Percentiles rank a stretch among this genome's conserved stretches.
Conservation (phyloP, 2,888 invertebrate genomes). For the Nemapogon koenigi region DNA sequence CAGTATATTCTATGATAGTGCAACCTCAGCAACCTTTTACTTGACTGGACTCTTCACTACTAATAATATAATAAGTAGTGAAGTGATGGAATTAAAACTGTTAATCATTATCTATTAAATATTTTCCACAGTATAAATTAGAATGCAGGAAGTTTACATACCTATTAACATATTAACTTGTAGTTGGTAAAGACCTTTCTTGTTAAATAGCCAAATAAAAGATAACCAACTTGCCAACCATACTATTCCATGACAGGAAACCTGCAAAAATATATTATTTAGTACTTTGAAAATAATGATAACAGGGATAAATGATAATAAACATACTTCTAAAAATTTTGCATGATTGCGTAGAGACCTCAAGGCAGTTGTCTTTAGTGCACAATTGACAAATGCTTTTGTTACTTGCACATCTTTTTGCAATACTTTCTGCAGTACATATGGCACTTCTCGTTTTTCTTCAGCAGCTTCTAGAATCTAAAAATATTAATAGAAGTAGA, state of each 20-base stretch:
- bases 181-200: conserved; percentile 73
- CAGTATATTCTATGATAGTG: too few relatives aligned
- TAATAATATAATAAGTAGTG: too few relatives aligned
- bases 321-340: conserved; percentile 64
- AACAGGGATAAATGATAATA: not conserved
- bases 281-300: not conserved
- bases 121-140: too few relatives aligned
- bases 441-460: conserved; percentile 47
- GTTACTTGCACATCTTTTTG: conserved; percentile 57
- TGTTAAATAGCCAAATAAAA: conserved; percentile 78
- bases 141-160: conserved; percentile 36
- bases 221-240: conserved; percentile 83
- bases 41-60: too few relatives aligned
- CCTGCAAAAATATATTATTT: conserved; percentile 39
- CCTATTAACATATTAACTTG: conserved; percentile 88
- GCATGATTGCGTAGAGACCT: conserved; percentile 61
- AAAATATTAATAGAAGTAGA: too few relatives aligned
- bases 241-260: conserved; percentile 87
- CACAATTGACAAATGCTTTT: conserved; percentile 53
- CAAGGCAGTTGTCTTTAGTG: conserved; percentile 49
- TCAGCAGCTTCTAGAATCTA: conserved; percentile 19
- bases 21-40: too few relatives aligned
- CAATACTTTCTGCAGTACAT: conserved; percentile 52
- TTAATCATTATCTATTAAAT: too few relatives aligned
- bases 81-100: too few relatives aligned